A percentile compares a stretch with the other conserved stretches of the same genome.
phyloP scores from a whole-genome alignment of 2,888 invertebrate species.

The Mellilla xanthometata region DNA sequence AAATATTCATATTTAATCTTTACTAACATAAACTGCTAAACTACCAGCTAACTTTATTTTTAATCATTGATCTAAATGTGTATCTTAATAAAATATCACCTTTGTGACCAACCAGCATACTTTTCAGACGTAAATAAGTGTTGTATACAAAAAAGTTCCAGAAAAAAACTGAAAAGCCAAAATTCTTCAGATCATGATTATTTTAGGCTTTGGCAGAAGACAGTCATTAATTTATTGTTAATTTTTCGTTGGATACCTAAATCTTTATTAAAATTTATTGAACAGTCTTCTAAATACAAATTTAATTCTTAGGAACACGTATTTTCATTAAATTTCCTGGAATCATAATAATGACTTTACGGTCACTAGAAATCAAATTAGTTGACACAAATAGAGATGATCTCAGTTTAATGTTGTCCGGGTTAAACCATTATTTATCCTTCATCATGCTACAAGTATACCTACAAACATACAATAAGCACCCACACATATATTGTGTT shows the following conservation, averaged over 20 bases:
- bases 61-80: no score
- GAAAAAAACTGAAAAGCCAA: no score
- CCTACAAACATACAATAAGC: no score
- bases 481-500: no score
- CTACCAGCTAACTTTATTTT: no score
- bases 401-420: background rate
- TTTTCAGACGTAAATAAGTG: no score
- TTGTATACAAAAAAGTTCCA: no score
- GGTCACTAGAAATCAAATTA: background rate
- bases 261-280: background rate
- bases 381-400: constrained; percentile 1
- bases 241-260: background rate
- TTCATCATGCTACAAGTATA: background rate
- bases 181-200: no score
- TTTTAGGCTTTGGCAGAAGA: background rate
- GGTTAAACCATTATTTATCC: background rate
- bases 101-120: no score
- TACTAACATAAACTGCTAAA: no score
- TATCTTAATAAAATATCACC: no score
- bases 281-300: background rate
- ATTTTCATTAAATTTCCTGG: background rate
- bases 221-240: background rate
- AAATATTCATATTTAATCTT: no score
- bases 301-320: background rate
- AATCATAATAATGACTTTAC: background rate